phyloP scores from a whole-genome alignment of 2,113 vertebrate genomes.

The Apistogramma diplotaenia region DNA sequence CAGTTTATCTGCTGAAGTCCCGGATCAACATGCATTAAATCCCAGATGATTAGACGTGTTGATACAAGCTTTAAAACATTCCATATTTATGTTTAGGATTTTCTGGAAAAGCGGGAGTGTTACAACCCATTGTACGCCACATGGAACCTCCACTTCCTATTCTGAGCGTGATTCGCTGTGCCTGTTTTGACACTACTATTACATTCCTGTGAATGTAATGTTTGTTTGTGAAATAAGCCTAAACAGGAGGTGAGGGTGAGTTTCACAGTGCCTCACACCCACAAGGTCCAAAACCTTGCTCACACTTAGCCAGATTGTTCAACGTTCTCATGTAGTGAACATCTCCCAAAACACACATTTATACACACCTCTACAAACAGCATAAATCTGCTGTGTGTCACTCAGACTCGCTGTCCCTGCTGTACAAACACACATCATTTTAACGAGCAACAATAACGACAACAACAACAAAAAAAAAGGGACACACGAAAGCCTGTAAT shows the following conservation, averaged over 20 bases:
- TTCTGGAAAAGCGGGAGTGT: slow-evolving; percentile 12
- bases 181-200: slow-evolving; percentile 8
- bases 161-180: slow-evolving; percentile 44
- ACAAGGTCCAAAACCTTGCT: slow-evolving; percentile 59
- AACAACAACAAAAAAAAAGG: not conserved
- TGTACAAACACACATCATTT: slow-evolving; percentile 10
- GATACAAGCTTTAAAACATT: slow-evolving; percentile 52
- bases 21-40: slow-evolving; percentile 50
- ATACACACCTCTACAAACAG: not conserved
- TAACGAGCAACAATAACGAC: not conserved
- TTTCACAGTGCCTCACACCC: slow-evolving; percentile 25
- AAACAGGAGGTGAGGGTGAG: slow-evolving; percentile 32
- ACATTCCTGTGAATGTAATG: not conserved
- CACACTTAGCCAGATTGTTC: slow-evolving; percentile 68
- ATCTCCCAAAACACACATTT: slow-evolving; percentile 45
- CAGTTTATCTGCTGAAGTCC: slow-evolving; percentile 57
- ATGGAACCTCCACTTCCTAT: slow-evolving; percentile 61
- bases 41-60: slow-evolving; percentile 50
- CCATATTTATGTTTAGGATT: slow-evolving; percentile 48
- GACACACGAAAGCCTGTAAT: not conserved
- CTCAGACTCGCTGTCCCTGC: not conserved
- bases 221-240: slow-evolving; percentile 12
- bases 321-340: slow-evolving; percentile 68
- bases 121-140: slow-evolving; percentile 25
- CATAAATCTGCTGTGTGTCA: slow-evolving; percentile 30